Percentiles rank a stretch among this genome's conserved stretches.
Conservation (phyloP, 1,140 invertebrate genomes). For the Temnothorax curvispinosus region DNA sequence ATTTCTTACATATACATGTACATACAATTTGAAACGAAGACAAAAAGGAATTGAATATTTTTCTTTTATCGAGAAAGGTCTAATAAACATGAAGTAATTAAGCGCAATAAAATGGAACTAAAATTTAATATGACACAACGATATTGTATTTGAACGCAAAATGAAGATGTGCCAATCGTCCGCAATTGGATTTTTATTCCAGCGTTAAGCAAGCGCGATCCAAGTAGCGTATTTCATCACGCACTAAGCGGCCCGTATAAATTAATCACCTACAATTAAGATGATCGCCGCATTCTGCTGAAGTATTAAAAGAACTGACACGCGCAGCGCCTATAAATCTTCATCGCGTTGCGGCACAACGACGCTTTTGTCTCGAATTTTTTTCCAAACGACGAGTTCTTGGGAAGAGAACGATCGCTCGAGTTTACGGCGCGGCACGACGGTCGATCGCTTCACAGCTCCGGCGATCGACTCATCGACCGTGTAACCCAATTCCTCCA, state of each 20-base stretch:
- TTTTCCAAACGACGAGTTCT: conserved; percentile 35
- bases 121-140: not conserved
- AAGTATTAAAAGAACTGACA: conserved; percentile 48
- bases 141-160: not conserved
- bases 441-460: conserved; percentile 44
- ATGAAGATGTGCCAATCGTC: not conserved
- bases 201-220: conserved; percentile 13
- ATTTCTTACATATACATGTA: too few relatives aligned
- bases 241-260: conserved; percentile 32
- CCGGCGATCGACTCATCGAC: conserved; percentile 64
- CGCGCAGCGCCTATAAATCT: conserved; percentile 47
- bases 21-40: not conserved
- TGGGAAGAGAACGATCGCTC: conserved; percentile 30
- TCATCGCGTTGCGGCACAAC: conserved; percentile 52
- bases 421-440: conserved; percentile 3
- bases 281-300: conserved; percentile 18
- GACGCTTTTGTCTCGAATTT: conserved; percentile 51
- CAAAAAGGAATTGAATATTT: conserved; percentile 1
- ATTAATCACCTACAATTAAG: conserved; percentile 60
- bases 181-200: conserved; percentile 20
- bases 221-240: conserved; percentile 33
- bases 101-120: not conserved
- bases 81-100: not conserved
- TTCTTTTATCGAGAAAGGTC: not conserved
- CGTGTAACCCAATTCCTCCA: conserved; percentile 71